These are phyloP conservation scores for Arctocebus calabarensis DNA, from an alignment of 2,797 vertebrate species.

Conservation along the genomic window DNA sequence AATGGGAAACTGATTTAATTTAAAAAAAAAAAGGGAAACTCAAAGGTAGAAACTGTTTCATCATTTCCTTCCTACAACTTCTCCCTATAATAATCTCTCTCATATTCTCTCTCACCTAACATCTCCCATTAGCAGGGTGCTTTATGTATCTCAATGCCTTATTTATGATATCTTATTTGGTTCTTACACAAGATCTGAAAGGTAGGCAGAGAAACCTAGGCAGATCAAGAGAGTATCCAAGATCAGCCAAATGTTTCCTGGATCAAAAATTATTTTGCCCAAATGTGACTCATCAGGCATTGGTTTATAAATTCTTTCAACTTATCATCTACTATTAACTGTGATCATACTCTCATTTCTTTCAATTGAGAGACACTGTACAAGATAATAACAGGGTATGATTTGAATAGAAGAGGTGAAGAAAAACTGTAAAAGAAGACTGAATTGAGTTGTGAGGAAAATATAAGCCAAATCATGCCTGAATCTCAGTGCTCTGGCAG, in stretches of 20 bases:
- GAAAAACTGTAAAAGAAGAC: not conserved
- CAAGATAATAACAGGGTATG: not conserved
- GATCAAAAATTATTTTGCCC: slow-evolving; percentile 39
- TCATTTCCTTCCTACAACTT: not conserved
- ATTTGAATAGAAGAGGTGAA: slow-evolving; percentile 9
- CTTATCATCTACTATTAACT: not conserved
- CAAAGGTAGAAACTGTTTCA: not conserved
- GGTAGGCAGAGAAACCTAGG: not conserved
- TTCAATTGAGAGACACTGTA: slow-evolving; percentile 17
- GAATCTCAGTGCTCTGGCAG: not conserved
- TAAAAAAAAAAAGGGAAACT: not conserved
- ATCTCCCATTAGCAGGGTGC: not conserved
- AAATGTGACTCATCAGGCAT: not conserved
- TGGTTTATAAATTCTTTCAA: slow-evolving; percentile 23
- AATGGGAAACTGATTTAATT: not conserved
- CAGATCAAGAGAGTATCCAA: not conserved
- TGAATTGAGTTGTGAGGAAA: slow-evolving; percentile 48
- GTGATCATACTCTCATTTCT: slow-evolving; percentile 23
- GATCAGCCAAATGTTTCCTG: not conserved
- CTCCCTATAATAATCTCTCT: slow-evolving; percentile 2
- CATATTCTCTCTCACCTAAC: not conserved
- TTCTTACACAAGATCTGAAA: not conserved
- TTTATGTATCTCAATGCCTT: slow-evolving; percentile 4
- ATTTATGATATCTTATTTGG: not conserved
- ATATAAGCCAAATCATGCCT: slow-evolving; percentile 13